phyloP scores from a whole-genome alignment of 2,888 invertebrate species.

The Zygogramma bicolorata region DNA sequence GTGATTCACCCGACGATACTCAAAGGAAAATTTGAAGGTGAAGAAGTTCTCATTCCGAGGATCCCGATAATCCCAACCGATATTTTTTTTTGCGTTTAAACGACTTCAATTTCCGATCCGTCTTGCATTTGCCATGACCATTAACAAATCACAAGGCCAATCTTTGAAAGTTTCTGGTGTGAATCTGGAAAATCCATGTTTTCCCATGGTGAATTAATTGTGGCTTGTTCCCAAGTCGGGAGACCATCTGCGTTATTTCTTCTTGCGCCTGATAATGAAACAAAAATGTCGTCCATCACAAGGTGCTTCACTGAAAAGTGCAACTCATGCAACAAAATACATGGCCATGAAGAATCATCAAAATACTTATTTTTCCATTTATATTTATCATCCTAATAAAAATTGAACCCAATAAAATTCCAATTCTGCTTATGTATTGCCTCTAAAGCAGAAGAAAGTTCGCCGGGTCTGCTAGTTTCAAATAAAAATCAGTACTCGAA shows the following conservation, averaged over 20 bases:
- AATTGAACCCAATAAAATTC: too few relatives aligned
- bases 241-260: constrained; percentile 30
- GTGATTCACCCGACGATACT: too few relatives aligned
- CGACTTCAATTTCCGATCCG: constrained; percentile 3
- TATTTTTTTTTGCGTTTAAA: neutral
- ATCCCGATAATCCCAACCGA: too few relatives aligned
- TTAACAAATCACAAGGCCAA: constrained; percentile 45
- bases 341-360: neutral
- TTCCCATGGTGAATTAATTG: neutral
- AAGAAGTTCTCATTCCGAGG: too few relatives aligned
- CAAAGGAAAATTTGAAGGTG: too few relatives aligned
- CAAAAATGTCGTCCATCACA: constrained; percentile 37
- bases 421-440: neutral
- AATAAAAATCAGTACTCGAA: too few relatives aligned
- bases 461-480: too few relatives aligned
- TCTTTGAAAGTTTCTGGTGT: too few relatives aligned
- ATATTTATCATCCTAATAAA: neutral
- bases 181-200: neutral
- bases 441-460: neutral
- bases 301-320: too few relatives aligned
- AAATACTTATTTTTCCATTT: neutral
- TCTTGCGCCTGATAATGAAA: constrained; percentile 29
- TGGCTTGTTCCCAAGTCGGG: constrained; percentile 25
- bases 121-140: constrained; percentile 41
- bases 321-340: neutral